These are phyloP conservation scores for Macrotus californicus DNA, from an alignment of 2,113 vertebrate genomes.

Conservation along the genomic window DNA sequence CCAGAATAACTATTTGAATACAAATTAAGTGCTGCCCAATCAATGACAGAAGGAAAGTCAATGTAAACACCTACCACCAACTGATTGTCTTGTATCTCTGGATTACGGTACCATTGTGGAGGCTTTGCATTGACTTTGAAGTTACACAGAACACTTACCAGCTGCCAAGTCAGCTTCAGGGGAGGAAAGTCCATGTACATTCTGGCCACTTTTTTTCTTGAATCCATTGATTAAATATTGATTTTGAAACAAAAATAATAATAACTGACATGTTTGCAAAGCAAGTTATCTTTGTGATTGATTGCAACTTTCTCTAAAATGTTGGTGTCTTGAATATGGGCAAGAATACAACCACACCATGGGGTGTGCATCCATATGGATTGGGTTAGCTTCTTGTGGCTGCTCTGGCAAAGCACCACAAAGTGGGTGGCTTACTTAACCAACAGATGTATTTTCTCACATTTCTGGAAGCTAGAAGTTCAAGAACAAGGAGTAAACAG, in stretches of 20 bases:
- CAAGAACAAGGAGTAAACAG: background rate
- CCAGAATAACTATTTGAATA: background rate
- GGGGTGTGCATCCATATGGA: background rate
- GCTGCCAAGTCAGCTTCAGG: background rate
- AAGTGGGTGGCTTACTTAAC: no score
- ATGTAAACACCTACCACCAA: background rate
- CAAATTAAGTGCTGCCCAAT: background rate
- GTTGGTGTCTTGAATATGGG: background rate
- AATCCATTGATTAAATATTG: background rate
- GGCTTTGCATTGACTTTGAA: background rate
- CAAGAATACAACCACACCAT: background rate
- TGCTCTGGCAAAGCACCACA: background rate
- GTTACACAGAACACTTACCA: background rate
- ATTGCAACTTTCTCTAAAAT: background rate
- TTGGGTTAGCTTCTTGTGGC: background rate
- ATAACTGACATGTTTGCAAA: background rate
- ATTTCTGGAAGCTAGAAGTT: background rate
- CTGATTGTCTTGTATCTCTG: background rate
- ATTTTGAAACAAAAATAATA: background rate
- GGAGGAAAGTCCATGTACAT: background rate
- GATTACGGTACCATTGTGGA: background rate
- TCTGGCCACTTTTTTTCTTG: background rate
- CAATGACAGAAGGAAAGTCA: background rate
- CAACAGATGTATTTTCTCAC: background rate
- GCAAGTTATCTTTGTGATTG: background rate